Evolutionary conservation across 2,888 invertebrate genomes (phyloP).

Genomic region (Leptogaster cylindrica): DNA sequence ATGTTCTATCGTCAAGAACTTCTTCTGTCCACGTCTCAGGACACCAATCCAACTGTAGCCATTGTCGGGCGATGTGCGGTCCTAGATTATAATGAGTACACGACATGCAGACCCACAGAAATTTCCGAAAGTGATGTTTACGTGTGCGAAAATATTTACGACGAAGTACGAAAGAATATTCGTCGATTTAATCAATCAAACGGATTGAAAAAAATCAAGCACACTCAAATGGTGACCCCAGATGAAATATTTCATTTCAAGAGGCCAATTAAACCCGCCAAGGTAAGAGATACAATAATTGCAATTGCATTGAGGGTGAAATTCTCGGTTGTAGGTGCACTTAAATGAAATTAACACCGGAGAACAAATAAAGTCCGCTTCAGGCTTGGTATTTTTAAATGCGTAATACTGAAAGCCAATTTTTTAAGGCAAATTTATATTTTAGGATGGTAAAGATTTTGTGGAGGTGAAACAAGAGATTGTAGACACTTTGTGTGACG

Average conservation of each 20-base stretch:
- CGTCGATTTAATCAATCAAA: slow-evolving; percentile 69
- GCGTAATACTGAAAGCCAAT: slow-evolving; percentile 2
- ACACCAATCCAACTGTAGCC: slow-evolving; percentile 87
- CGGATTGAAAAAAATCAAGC: slow-evolving; percentile 81
- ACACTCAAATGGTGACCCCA: slow-evolving; percentile 82
- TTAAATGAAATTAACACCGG: slow-evolving; percentile 10
- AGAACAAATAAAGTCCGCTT: slow-evolving; percentile 32
- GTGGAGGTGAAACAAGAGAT: slow-evolving; percentile 51
- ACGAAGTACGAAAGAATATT: slow-evolving; percentile 82
- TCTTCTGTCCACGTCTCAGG: slow-evolving; percentile 87
- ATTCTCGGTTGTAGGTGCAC: slow-evolving; percentile 19
- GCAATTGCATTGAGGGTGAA: too few relatives aligned
- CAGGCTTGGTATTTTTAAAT: slow-evolving; percentile 1
- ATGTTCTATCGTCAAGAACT: slow-evolving; percentile 94
- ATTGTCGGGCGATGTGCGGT: slow-evolving; percentile 92
- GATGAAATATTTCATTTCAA: slow-evolving; percentile 91
- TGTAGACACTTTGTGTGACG: slow-evolving; percentile 67
- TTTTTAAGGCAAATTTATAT: slow-evolving; percentile 2
- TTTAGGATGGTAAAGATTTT: slow-evolving; percentile 46
- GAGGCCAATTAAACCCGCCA: slow-evolving; percentile 68
- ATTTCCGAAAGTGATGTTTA: slow-evolving; percentile 90
- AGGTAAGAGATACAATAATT: too few relatives aligned
- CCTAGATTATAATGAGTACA: slow-evolving; percentile 87
- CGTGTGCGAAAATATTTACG: slow-evolving; percentile 90
- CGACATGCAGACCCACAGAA: slow-evolving; percentile 90